Base-by-base conservation (phyloP, 2,113 vertebrate species). In the Anguilla rostrata region DNA sequence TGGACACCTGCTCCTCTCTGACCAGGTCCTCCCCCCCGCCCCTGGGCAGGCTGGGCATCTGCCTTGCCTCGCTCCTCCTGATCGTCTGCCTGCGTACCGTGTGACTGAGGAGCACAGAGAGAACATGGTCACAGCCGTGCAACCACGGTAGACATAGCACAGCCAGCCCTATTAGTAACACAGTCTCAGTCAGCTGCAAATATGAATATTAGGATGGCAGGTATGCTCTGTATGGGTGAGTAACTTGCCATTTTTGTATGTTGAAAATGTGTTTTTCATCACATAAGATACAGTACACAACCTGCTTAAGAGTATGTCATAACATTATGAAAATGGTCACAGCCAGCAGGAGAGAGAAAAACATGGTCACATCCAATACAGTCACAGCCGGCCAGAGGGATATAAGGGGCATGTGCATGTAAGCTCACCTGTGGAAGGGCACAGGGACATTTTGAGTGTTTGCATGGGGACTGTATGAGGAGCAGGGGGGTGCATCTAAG, bases 1-100 rank as follows among this genome's bases (percentile, higher is more conserved):
- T 97, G n/a, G 97, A 97, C 78, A 97, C 96, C 66, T 98, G 97
- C 26, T 97, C 98, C 82, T 98, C 98, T 84, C 96, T 88, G 60
- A 92, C 95, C 0, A 95, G 93, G 82, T 97, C 97, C 41, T 98
- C 98, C 0, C 96, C 93, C 0, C 96, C 95, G 0, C 96, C 96
- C 79, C 96, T 92, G 0, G 98, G 98, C 39, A 99, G 94, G 29
- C 90, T 96, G 0, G 98, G 98, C 91, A 99, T 97, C 26, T 82
- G 86, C 29, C 66, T 43, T 16, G 63, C 86, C 66, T 53, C 43
- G 66, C 18, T 83, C 46, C 84, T 80, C 20, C 78, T 85, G 16
- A 85, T 29, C 16, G 84, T 85, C 46, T 85, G 84, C 29, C 84
- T 75, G n/a, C 75, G 96, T 83, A 98, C 95, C 0, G 97, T 97